Percentiles rank a stretch among this genome's conserved stretches.
Evolutionary conservation across 1,140 invertebrate species (phyloP).

Genomic region (Drosophila novamexicana): DNA sequence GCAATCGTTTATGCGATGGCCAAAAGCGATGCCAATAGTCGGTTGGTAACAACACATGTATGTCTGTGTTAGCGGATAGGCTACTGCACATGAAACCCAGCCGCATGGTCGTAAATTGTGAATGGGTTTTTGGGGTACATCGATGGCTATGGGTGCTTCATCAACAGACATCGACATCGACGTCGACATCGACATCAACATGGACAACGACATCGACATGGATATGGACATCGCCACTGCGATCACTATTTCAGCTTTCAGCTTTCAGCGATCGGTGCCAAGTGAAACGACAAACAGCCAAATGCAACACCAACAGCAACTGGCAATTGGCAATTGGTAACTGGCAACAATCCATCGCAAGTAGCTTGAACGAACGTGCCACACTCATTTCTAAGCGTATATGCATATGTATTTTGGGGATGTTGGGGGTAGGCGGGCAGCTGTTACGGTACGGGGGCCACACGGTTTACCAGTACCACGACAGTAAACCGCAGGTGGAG

Average conservation of each 20-base stretch:
- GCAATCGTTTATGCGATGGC: slow-evolving; percentile 21
- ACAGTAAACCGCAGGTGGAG: slow-evolving; percentile 22
- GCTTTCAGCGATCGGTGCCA: slow-evolving; percentile 38
- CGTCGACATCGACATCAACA: slow-evolving; percentile 17
- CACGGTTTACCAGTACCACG: slow-evolving; percentile 1
- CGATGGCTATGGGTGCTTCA: slow-evolving; percentile 37
- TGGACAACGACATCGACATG: slow-evolving; percentile 14
- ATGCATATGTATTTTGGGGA: slow-evolving; percentile 23
- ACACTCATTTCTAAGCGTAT: slow-evolving; percentile 28
- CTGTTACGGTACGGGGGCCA: slow-evolving; percentile 12
- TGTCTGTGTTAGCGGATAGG: slow-evolving; percentile 2
- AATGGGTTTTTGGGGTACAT: slow-evolving; percentile 39
- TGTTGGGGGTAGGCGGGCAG: slow-evolving; percentile 6
- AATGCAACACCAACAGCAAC: slow-evolving; percentile 14
- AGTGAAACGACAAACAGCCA: slow-evolving; percentile 23
- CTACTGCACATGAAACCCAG: slow-evolving; percentile 34
- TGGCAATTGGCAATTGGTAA: slow-evolving; percentile 4
- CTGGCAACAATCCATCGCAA: slow-evolving; percentile 30
- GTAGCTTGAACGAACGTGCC: slow-evolving; percentile 30
- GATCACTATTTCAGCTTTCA: slow-evolving; percentile 34
- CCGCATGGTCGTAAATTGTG: slow-evolving; percentile 38
- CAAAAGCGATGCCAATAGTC: background rate
- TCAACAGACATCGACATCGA: slow-evolving; percentile 14
- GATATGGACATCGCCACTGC: slow-evolving; percentile 30
- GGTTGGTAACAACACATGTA: slow-evolving; percentile 3